These are phyloP conservation scores for Patagioenas fasciata DNA, from an alignment of 2,113 vertebrate species.

Conservation along the genomic window DNA sequence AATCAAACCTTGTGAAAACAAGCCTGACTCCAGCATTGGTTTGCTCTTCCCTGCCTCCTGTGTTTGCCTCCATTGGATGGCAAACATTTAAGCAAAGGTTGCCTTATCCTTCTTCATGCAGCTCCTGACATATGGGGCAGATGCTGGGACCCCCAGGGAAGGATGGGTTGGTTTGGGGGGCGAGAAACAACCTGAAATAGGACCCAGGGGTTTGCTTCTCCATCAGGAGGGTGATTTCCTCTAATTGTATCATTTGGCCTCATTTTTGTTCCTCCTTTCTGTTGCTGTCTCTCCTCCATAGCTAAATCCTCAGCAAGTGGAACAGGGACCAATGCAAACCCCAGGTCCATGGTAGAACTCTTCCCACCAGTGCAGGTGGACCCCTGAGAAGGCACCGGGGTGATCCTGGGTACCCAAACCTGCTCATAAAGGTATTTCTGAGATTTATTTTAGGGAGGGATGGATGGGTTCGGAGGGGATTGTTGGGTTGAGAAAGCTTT, in stretches of 20 bases:
- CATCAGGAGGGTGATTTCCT: not conserved
- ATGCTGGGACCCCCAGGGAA: not conserved
- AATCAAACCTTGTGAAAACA: not conserved
- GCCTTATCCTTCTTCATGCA: rapidly evolving
- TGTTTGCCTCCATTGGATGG: not conserved
- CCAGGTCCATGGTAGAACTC: rapidly evolving
- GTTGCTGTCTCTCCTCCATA: not conserved
- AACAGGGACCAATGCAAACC: not conserved
- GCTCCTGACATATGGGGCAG: not conserved
- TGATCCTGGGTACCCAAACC: not conserved
- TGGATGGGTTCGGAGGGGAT: not conserved
- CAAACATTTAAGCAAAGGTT: not conserved
- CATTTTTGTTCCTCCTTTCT: not conserved
- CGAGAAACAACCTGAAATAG: not conserved
- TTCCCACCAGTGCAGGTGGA: not conserved
- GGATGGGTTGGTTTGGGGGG: not conserved
- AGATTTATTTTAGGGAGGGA: rapidly evolving
- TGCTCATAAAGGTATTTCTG: not conserved
- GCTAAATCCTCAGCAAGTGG: not conserved
- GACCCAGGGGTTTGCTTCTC: not conserved
- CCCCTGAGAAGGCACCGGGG: not conserved
- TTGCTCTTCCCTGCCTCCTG: not conserved
- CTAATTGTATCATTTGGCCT: not conserved
- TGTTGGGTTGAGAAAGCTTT: not conserved
- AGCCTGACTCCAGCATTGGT: not conserved